Evolutionary conservation across 2,113 vertebrate species (phyloP).

Genomic region (Phalacrocorax pelagicus): DNA sequence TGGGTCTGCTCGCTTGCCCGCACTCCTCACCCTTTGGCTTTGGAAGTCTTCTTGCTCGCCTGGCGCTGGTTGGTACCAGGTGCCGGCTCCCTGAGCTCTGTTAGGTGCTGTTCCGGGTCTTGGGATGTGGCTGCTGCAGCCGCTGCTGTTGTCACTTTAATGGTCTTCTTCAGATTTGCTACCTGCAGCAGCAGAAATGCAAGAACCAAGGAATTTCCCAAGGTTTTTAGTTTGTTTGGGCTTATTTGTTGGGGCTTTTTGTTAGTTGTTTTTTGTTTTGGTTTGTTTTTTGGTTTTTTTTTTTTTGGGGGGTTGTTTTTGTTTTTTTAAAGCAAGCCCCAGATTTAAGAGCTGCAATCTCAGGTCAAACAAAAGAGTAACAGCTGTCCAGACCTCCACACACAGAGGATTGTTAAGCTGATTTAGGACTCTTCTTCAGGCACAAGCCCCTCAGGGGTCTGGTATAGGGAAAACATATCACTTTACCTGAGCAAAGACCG

Average conservation of each 20-base stretch:
- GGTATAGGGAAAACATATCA: neutral
- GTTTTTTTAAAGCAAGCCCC: neutral
- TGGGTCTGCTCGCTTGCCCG: fast-evolving
- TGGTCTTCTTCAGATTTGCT: constrained; percentile 95
- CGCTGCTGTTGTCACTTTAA: constrained; percentile 92
- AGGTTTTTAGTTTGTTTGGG: neutral
- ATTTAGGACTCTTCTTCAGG: neutral
- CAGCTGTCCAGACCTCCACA: neutral
- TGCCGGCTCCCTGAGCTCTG: constrained; percentile 76
- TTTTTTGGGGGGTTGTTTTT: neutral
- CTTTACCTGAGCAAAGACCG: neutral
- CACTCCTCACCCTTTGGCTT: constrained; percentile 92
- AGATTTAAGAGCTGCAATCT: neutral
- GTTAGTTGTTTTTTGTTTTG: neutral
- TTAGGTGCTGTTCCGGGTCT: constrained; percentile 87
- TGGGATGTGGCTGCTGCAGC: constrained; percentile 92
- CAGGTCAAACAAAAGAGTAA: neutral
- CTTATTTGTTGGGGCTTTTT: too few relatives aligned
- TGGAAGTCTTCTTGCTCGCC: constrained; percentile 93
- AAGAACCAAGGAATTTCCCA: neutral
- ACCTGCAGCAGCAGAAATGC: constrained; percentile 75
- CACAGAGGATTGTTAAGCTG: neutral
- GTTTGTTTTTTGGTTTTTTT: neutral
- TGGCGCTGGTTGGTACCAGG: constrained; percentile 79
- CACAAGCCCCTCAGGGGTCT: neutral